Conservation (phyloP, 2,888 invertebrate species). For the Heliconius sara region DNA sequence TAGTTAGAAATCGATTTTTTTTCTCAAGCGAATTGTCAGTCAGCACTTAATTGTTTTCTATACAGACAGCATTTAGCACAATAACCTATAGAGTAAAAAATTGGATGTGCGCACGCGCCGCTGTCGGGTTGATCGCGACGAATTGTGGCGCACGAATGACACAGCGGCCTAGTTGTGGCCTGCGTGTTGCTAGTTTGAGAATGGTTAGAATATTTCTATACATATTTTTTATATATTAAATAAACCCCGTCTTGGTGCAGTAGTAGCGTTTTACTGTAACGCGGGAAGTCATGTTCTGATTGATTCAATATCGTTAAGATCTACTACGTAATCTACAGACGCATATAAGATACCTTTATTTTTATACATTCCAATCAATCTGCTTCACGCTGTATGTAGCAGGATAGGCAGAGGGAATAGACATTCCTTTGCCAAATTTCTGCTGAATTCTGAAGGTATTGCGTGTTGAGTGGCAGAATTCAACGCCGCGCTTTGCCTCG, state of each 20-base stretch:
- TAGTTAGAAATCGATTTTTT: conserved; percentile 19
- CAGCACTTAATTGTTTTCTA: conserved; percentile 35
- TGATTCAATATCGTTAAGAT: no score
- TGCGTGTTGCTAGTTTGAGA: conserved; percentile 37
- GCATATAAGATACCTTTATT: no score
- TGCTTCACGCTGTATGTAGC: no score
- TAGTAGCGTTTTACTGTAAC: no score
- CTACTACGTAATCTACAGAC: no score
- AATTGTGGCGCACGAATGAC: conserved; percentile 68
- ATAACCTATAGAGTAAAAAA: conserved; percentile 46
- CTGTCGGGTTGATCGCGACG: conserved; percentile 68
- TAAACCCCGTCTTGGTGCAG: neutral
- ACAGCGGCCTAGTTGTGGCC: conserved; percentile 58
- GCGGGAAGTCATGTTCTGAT: no score
- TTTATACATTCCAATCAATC: no score
- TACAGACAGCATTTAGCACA: conserved; percentile 32
- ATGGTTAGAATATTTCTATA: neutral
- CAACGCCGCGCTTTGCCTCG: no score
- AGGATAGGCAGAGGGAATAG: no score
- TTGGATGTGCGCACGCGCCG: conserved; percentile 60
- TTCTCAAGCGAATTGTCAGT: conserved; percentile 26
- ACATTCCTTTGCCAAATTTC: no score
- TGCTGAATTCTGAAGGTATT: no score
- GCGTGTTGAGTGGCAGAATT: no score
- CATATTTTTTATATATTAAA: neutral